Evolutionary conservation across 2,797 vertebrate species (phyloP).

Genomic region (Myotis findleyi): DNA sequence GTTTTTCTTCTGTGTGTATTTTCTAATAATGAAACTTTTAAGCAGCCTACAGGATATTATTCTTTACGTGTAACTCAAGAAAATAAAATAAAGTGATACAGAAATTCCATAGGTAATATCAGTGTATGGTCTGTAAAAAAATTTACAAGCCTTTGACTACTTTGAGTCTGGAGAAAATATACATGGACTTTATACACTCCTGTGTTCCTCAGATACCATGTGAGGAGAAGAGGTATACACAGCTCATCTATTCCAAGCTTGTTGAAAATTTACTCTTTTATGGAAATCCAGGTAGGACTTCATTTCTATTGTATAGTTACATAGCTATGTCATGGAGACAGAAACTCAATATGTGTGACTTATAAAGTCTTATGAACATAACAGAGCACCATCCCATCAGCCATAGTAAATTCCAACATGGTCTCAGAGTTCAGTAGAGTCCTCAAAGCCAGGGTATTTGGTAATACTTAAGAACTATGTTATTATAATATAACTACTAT

Average conservation of each 20-base stretch:
- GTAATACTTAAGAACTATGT: neutral
- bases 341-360: neutral
- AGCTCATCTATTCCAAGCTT: neutral
- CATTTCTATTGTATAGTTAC: neutral
- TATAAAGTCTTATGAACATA: neutral
- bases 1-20: neutral
- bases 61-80: neutral
- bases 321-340: neutral
- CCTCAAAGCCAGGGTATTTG: neutral
- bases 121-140: neutral
- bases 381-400: neutral
- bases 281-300: neutral
- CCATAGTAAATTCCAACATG: neutral
- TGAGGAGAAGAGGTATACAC: neutral
- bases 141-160: neutral
- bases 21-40: slow-evolving; percentile 37
- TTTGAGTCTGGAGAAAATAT: neutral
- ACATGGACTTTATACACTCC: neutral
- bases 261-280: slow-evolving; percentile 11
- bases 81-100: neutral
- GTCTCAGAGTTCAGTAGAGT: neutral
- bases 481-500: neutral
- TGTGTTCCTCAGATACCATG: neutral
- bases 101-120: neutral
- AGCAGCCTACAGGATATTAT: neutral